Conservation (phyloP, 2,888 invertebrate genomes). For the Lingula anatina region DNA sequence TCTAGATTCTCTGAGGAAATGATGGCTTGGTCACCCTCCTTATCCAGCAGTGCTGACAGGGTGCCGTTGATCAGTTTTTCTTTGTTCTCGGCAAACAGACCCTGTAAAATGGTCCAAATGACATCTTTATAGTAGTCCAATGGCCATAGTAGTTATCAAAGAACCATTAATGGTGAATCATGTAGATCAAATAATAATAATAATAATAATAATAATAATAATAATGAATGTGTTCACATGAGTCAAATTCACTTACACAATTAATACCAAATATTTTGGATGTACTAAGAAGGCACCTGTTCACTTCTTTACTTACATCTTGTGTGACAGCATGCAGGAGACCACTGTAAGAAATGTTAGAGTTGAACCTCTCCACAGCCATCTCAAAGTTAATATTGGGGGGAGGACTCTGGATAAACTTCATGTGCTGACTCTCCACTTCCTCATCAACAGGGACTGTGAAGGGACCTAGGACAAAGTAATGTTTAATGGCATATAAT, state of each 20-base stretch:
- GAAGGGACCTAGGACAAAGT: slow-evolving; percentile 62
- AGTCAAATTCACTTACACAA: no score
- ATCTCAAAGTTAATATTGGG: slow-evolving; percentile 67
- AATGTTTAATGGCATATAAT: no score
- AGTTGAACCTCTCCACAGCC: slow-evolving; percentile 90
- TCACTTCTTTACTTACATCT: no score
- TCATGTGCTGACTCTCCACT: slow-evolving; percentile 83
- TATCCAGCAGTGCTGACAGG: slow-evolving; percentile 75
- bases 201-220: no score
- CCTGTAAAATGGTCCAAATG: slow-evolving; percentile 59
- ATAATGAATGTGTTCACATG: no score
- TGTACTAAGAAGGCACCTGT: no score
- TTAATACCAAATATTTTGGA: no score
- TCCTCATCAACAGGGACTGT: slow-evolving; percentile 86
- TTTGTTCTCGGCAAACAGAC: slow-evolving; percentile 93
- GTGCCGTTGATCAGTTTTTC: slow-evolving; percentile 92
- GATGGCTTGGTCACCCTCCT: slow-evolving; percentile 55
- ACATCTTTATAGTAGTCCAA: neutral
- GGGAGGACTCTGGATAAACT: slow-evolving; percentile 64
- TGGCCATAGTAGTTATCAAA: neutral
- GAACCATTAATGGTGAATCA: neutral
- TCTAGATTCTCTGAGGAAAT: slow-evolving; percentile 67
- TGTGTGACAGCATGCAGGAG: slow-evolving; percentile 91
- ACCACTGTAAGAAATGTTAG: slow-evolving; percentile 96
- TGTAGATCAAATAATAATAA: no score